Base-by-base conservation (phyloP, 2,113 vertebrate species). In the Peromyscus polionotus region DNA sequence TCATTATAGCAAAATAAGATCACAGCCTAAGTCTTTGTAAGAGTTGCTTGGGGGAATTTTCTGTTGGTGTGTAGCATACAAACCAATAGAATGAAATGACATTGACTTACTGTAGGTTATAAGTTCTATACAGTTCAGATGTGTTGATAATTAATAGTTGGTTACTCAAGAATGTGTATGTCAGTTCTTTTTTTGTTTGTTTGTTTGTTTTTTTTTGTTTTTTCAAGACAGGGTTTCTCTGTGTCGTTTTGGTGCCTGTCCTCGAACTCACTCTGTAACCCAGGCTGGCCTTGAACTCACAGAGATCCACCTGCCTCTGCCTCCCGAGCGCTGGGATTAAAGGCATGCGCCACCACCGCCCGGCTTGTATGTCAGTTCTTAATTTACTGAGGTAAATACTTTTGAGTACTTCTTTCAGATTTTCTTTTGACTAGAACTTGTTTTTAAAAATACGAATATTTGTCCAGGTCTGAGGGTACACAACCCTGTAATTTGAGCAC, bases 361-460 rank as follows among this genome's bases (percentile, higher is more conserved):
- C 10, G 9, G 51, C 51, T 51, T 42, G n/a, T 42, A 5, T 90
- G 28, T 94, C 65, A 76, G n/a, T 83, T 92, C 54, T 95, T 65
- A 63, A 75, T 88, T 94, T 89, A 59, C 39, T 28, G 61, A 92
- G 33, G 16, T 80, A 59, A 79, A 76, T 85, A 65, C 59, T 70
- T 94, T 31, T 70, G 20, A 90, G 17, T 54, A 79, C 88, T 89
- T 81, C 48, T 72, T 22, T 95, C n/a, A 14, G 54, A 67, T 77
- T 93, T 95, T 85, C 1, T n/a, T 93, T 42, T 95, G 75, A 95
- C n/a, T 61, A 96, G 57, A 96, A 95, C 81, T 93, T 36, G 93
- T 85, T 92, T 65, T 70, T 36, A 67, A 61, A n/a, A 59, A 8
- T 83, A 36, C 4, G 4, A n/a, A 24, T 59, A 83, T 81, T 54